phyloP scores from a whole-genome alignment of 2,113 vertebrate genomes.

The Nanorana parkeri region DNA sequence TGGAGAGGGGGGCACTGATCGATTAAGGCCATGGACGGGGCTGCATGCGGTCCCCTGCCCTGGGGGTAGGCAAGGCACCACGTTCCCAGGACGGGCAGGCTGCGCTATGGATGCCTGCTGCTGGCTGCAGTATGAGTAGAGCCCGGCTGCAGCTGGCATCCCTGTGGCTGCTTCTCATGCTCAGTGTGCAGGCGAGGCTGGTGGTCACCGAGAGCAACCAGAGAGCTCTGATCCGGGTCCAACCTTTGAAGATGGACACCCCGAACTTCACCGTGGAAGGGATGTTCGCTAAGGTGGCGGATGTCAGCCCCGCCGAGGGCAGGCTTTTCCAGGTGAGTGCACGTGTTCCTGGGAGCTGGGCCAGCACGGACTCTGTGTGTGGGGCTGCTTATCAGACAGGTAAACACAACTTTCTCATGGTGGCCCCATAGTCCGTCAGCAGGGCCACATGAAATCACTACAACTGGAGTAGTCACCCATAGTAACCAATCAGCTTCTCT shows the following conservation, averaged over 20 bases:
- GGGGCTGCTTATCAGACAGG: too few relatives aligned
- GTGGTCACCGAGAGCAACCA: slow-evolving; percentile 77
- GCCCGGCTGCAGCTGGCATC: slow-evolving; percentile 92
- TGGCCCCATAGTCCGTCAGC: too few relatives aligned
- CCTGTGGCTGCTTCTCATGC: slow-evolving; percentile 93
- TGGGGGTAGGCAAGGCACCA: slow-evolving; percentile 44
- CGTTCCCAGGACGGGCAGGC: slow-evolving; percentile 78
- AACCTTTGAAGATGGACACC: slow-evolving; percentile 85
- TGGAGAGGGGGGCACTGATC: too few relatives aligned
- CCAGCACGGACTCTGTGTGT: not conserved
- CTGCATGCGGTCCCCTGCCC: slow-evolving; percentile 47
- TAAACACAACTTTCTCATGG: too few relatives aligned
- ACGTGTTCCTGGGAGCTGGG: not conserved
- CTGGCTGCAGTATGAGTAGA: slow-evolving; percentile 94
- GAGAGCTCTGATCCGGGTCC: slow-evolving; percentile 89
- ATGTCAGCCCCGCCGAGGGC: slow-evolving; percentile 87
- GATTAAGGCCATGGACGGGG: slow-evolving; percentile 62
- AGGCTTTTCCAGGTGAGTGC: slow-evolving; percentile 93
- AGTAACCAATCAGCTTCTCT: too few relatives aligned
- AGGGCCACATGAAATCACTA: too few relatives aligned
- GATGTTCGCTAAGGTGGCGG: slow-evolving; percentile 85
- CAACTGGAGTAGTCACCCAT: too few relatives aligned
- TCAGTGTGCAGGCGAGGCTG: slow-evolving; percentile 87
- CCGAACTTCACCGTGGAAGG: slow-evolving; percentile 86
- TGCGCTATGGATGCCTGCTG: slow-evolving; percentile 86